A percentile compares a stretch with the other conserved stretches of the same genome.
phyloP scores from a whole-genome alignment of 92 coral and sea anemone species.

The Anthopleura xanthogrammica region DNA sequence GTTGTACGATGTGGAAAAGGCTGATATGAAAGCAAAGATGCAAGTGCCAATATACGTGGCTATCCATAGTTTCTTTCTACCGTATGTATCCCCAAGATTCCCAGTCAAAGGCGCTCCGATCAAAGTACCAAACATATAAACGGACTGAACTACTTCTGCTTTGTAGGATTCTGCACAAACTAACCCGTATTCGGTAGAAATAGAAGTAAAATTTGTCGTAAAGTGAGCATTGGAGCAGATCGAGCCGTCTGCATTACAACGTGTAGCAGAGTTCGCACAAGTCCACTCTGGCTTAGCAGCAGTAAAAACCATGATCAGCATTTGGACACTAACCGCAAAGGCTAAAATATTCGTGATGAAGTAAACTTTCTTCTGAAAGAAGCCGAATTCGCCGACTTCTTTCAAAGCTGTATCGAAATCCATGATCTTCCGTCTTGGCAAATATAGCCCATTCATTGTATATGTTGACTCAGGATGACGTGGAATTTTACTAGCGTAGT shows the following conservation, averaged over 20 bases:
- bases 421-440: constrained; percentile 26
- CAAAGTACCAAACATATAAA: constrained; percentile 79
- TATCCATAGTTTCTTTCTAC: constrained; percentile 69
- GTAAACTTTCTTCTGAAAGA: constrained; percentile 61
- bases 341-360: constrained; percentile 53
- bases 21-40: constrained; percentile 58
- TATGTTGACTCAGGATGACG: neutral
- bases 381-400: constrained; percentile 85
- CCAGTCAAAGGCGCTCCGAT: constrained; percentile 75
- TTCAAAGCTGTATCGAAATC: constrained; percentile 67
- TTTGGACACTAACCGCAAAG: constrained; percentile 57
- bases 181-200: constrained; percentile 81
- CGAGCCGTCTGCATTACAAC: constrained; percentile 51
- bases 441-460: neutral
- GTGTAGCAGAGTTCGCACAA: constrained; percentile 39
- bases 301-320: constrained; percentile 74
- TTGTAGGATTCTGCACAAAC: constrained; percentile 83
- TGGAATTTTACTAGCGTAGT: neutral
- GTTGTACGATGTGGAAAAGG: constrained; percentile 70
- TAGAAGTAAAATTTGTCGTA: constrained; percentile 78
- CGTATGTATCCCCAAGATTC: constrained; percentile 66
- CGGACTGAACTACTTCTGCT: constrained; percentile 74
- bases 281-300: constrained; percentile 89
- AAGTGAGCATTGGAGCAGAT: constrained; percentile 57
- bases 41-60: constrained; percentile 37